A percentile compares a stretch with the other conserved stretches of the same genome.
Evolutionary conservation across 1,140 invertebrate species (phyloP).

Genomic region (Chionoecetes opilio): DNA sequence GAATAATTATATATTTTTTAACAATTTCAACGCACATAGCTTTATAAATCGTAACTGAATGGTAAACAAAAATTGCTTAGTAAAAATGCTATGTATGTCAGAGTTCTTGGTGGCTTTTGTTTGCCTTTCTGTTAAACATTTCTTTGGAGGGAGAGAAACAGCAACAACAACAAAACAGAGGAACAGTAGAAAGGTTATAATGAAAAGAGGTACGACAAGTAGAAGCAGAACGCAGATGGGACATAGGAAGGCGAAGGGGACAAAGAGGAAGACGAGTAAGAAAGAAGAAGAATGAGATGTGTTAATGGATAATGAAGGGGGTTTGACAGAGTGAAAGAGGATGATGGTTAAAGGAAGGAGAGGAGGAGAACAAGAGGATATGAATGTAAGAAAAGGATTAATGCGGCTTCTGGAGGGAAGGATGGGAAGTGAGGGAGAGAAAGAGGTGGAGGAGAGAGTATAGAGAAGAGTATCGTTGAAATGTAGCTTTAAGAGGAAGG

Average conservation of each 20-base stretch:
- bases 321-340: background rate
- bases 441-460: background rate
- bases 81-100: background rate
- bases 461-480: background rate
- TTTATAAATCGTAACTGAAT: background rate
- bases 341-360: background rate
- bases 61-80: slow-evolving; percentile 1
- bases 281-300: background rate
- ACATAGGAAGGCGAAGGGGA: background rate
- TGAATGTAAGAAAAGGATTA: background rate
- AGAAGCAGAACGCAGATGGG: background rate
- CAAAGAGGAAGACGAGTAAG: background rate
- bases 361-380: background rate
- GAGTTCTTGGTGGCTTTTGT: background rate
- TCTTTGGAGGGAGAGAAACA: background rate
- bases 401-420: background rate
- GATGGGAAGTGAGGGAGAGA: background rate
- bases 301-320: background rate
- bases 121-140: background rate
- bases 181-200: background rate
- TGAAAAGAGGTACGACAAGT: background rate
- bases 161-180: background rate
- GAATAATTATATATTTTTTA: background rate
- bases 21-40: slow-evolving; percentile 29
- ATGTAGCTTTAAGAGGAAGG: background rate